Evolutionary conservation across 1,140 invertebrate genomes (phyloP).

Genomic region (Laupala kohalensis): DNA sequence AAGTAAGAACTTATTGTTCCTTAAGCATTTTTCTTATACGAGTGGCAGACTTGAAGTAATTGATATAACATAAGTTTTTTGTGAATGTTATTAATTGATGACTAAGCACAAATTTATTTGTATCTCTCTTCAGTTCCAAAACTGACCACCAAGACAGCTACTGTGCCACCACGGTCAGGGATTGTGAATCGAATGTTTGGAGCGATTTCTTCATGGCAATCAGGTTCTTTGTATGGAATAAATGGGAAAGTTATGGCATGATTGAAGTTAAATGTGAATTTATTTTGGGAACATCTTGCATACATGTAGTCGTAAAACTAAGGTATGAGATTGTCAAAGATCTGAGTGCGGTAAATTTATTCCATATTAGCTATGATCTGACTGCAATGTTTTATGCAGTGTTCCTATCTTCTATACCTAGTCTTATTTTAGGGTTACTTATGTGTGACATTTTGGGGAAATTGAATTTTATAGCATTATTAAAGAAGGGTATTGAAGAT

Average conservation of each 20-base stretch:
- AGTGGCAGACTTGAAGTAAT: neutral
- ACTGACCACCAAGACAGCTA: neutral
- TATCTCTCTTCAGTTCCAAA: neutral
- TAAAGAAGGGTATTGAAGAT: too few relatives aligned
- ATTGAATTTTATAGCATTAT: too few relatives aligned
- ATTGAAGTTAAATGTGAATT: conserved; percentile 15
- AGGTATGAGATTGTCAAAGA: neutral
- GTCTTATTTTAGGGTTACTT: too few relatives aligned
- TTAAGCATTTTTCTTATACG: too few relatives aligned
- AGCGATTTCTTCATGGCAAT: conserved; percentile 39
- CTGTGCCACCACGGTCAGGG: conserved; percentile 25
- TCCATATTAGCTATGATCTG: neutral
- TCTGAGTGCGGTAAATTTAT: neutral
- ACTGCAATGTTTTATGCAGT: neutral
- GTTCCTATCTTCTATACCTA: neutral
- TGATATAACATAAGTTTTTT: neutral
- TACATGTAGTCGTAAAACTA: too few relatives aligned
- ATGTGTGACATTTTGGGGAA: too few relatives aligned
- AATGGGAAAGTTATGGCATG: conserved; percentile 34
- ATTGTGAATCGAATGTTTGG: conserved; percentile 40
- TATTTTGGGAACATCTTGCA: conserved; percentile 1
- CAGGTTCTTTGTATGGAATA: conserved; percentile 40
- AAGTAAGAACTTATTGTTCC: too few relatives aligned
- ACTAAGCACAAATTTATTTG: neutral
- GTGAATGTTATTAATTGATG: too few relatives aligned